Percentiles rank a stretch among this genome's conserved stretches.
phyloP scores from a whole-genome alignment of 2,113 vertebrate species.

The Odobenus rosmarus region DNA sequence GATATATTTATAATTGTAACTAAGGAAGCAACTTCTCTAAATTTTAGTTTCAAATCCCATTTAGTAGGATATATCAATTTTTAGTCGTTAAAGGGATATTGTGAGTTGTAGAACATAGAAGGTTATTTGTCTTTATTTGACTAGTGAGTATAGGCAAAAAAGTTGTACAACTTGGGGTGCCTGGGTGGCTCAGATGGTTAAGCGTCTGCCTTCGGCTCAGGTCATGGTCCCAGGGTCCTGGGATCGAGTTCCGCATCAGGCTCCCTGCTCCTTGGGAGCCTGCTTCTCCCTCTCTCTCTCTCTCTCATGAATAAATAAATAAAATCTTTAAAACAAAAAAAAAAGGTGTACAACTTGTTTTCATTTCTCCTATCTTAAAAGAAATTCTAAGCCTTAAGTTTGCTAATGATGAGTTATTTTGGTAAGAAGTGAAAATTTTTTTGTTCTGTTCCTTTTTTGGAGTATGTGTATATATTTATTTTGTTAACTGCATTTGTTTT shows the following conservation, averaged over 20 bases:
- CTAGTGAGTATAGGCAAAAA: neutral
- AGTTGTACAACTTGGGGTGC: neutral
- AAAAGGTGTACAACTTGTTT: constrained; percentile 22
- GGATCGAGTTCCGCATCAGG: no score
- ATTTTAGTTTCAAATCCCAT: neutral
- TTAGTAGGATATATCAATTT: neutral
- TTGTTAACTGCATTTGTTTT: constrained; percentile 9
- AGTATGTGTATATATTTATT: neutral
- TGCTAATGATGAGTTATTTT: constrained; percentile 43
- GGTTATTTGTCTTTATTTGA: constrained; percentile 26
- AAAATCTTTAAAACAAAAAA: neutral
- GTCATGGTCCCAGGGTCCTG: no score
- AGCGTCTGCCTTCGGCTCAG: no score
- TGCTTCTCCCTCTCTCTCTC: no score
- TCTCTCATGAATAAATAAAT: no score
- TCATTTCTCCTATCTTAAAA: constrained; percentile 31
- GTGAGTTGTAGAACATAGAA: neutral
- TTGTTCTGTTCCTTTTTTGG: neutral
- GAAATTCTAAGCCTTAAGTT: constrained; percentile 6
- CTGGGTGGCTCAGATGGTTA: no score
- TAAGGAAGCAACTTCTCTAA: neutral
- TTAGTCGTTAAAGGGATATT: neutral
- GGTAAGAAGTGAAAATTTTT: constrained; percentile 7
- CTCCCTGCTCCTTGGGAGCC: no score
- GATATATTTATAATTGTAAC: neutral